Percentiles rank a stretch among this genome's conserved stretches.
Evolutionary conservation across 2,797 vertebrate species (phyloP).

Genomic region (Cryptoblepharus egeriae): DNA sequence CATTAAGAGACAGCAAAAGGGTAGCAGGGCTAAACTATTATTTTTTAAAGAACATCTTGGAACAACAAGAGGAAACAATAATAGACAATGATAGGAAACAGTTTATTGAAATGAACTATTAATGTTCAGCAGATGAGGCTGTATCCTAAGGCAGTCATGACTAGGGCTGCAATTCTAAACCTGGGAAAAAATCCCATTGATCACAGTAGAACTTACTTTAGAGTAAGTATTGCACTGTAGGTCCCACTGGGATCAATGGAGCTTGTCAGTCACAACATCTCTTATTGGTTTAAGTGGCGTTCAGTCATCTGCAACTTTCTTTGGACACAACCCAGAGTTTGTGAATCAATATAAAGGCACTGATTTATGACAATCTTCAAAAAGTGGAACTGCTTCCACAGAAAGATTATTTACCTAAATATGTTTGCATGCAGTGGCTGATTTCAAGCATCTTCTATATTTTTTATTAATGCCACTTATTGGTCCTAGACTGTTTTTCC

Average conservation of each 20-base stretch:
- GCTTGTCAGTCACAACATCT: too few species aligned
- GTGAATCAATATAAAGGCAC: background rate
- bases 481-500: background rate
- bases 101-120: constrained; percentile 19
- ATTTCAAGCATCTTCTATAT: constrained; percentile 7
- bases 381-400: background rate
- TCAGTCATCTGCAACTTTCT: too few species aligned
- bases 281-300: too few species aligned
- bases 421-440: constrained; percentile 1
- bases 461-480: background rate
- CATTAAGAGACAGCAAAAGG: background rate
- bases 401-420: constrained; percentile 7
- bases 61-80: background rate
- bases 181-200: too few species aligned
- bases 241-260: too few species aligned
- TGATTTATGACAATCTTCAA: background rate
- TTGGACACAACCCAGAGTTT: too few species aligned
- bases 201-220: too few species aligned
- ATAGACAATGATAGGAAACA: constrained; percentile 18
- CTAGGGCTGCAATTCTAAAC: too few species aligned
- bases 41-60: too few species aligned
- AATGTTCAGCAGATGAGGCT: background rate
- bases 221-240: too few species aligned
- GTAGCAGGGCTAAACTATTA: background rate
- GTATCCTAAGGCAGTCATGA: too few species aligned